A percentile compares a stretch with the other conserved stretches of the same genome.
phyloP scores from a whole-genome alignment of 2,888 invertebrate species.

The Thalpophila matura region DNA sequence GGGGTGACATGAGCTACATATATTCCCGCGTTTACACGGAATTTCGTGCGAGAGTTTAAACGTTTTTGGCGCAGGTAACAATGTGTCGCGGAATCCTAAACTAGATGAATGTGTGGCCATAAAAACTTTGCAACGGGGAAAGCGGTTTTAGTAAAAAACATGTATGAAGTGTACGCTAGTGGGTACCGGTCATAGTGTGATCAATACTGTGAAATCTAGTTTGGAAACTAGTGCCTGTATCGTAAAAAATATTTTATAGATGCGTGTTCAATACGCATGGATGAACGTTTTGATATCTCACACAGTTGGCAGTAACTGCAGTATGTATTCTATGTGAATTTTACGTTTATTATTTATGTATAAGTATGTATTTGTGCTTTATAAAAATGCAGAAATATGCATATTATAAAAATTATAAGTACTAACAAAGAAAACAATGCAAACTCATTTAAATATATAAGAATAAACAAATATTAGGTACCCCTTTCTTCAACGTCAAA shows the following conservation, averaged over 20 bases:
- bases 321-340: not conserved
- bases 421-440: not conserved
- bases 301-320: conserved; percentile 21
- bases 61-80: conserved; percentile 56
- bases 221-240: conserved; percentile 17
- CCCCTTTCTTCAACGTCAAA: not conserved
- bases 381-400: not conserved
- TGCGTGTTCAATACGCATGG: conserved; percentile 1
- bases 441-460: too few relatives aligned
- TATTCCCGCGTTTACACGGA: conserved; percentile 30
- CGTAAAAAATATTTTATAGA: conserved; percentile 39
- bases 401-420: not conserved
- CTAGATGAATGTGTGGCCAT: conserved; percentile 46
- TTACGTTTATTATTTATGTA: not conserved
- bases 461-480: not conserved
- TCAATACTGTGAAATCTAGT: conserved; percentile 40
- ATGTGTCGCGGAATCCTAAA: conserved; percentile 50
- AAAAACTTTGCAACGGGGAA: conserved; percentile 30
- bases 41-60: conserved; percentile 52
- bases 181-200: conserved; percentile 17
- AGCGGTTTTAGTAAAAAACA: conserved; percentile 19
- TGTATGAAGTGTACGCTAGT: not conserved
- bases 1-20: conserved; percentile 30
- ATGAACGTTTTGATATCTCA: conserved; percentile 11
- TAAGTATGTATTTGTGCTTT: too few relatives aligned